phyloP scores from a whole-genome alignment of 2,113 vertebrate species.

The Ctenodactylus gundi region DNA sequence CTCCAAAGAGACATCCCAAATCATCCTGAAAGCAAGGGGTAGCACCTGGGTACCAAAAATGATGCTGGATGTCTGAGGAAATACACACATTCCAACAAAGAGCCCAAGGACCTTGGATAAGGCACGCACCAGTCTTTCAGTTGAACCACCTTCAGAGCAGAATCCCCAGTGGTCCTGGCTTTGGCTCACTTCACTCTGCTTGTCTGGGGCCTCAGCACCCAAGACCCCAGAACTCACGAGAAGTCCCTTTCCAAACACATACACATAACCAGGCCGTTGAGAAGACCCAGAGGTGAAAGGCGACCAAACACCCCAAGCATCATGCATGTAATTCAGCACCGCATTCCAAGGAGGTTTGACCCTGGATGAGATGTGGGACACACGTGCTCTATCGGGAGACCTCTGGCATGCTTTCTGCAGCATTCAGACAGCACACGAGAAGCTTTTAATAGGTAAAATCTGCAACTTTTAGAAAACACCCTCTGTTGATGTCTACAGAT shows the following conservation, averaged over 20 bases:
- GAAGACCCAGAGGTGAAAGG: not conserved
- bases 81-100: not conserved
- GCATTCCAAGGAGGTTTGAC: not conserved
- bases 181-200: not conserved
- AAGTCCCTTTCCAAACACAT: not conserved
- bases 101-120: not conserved
- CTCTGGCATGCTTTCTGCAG: not conserved
- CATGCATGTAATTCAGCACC: not conserved
- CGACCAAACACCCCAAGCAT: not conserved
- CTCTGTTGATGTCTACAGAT: not conserved
- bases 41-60: not conserved
- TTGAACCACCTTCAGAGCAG: not conserved
- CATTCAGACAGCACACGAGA: not conserved
- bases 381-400: not conserved
- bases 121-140: accelerated
- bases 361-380: accelerated
- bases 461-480: not conserved
- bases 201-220: not conserved
- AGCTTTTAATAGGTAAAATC: not conserved
- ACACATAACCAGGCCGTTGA: not conserved
- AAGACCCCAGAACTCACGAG: not conserved
- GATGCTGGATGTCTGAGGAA: not conserved
- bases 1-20: not conserved
- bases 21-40: not conserved
- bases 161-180: accelerated